Conservation (phyloP, 2,797 vertebrate species). For the Dipus sagitta region DNA sequence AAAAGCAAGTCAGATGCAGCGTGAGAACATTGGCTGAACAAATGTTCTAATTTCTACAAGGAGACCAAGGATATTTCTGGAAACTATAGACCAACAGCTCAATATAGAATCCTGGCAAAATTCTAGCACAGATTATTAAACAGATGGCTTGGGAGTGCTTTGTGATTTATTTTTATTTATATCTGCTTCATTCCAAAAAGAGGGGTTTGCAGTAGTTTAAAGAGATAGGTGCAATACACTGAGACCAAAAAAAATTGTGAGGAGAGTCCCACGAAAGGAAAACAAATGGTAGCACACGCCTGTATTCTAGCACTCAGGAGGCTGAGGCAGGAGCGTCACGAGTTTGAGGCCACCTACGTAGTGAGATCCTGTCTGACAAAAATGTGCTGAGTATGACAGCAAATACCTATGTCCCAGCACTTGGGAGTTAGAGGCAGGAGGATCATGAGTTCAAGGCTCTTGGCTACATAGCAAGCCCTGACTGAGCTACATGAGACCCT, state of each 20-base stretch:
- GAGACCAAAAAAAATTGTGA: not conserved
- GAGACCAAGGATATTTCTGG: conserved; percentile 81
- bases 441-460: too few relatives aligned
- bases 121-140: conserved; percentile 81
- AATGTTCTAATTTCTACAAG: conserved; percentile 68
- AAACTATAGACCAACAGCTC: conserved; percentile 74
- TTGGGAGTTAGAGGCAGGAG: too few relatives aligned
- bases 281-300: not conserved
- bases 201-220: conserved; percentile 63
- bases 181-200: conserved; percentile 73
- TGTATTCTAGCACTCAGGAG: not conserved
- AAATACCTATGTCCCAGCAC: too few relatives aligned
- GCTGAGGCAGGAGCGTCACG: not conserved
- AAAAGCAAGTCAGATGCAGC: conserved; percentile 36
- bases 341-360: too few relatives aligned
- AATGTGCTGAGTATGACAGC: too few relatives aligned
- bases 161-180: conserved; percentile 80
- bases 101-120: conserved; percentile 79
- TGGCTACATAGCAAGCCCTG: too few relatives aligned
- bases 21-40: not conserved
- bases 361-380: too few relatives aligned
- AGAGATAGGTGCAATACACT: conserved; percentile 44
- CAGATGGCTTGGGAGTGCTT: conserved; percentile 81
- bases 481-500: too few relatives aligned
- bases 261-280: conserved; percentile 33